Evolutionary conservation across 2,888 invertebrate species (phyloP), one percentile per base, ranked within the genome.

Genomic region (Portevinia maculata): DNA sequence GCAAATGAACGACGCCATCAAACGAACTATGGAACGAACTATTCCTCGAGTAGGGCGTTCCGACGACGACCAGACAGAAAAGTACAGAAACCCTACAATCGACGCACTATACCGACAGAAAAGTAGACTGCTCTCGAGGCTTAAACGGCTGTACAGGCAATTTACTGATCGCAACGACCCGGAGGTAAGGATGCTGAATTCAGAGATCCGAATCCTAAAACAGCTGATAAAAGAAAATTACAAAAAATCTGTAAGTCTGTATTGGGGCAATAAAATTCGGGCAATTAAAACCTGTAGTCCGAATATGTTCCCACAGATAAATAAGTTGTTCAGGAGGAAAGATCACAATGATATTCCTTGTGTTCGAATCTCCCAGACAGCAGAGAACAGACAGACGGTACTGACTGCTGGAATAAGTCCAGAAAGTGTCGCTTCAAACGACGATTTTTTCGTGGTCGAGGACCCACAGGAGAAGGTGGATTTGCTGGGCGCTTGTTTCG

Each of bases 301-400:
- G 46, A 46, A 17, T 46, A 46, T 19, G 46, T 46, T 46, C 46
- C 46, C 46, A 19, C 46, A 50, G 11, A 50, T 50, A 28, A 28
- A 50, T 50, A 50, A 28, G 13, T 7, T 50, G 7, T 50, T 50
- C n/a, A 24, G 50, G 50, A 50, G 28, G 28, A 50, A 50, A 3
- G 24, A 50, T 50, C 11, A 50, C 9, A 50, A 50, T 24, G n/a
- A 50, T n/a, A 11, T 50, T 28, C 28, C 13, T 1, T 6, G 6
- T 50, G 19, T 46, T 3, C 7, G 19, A 11, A 19, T 46, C 21
- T 11, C 17, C 50, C 19, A 5, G 28, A 50, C 9, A 9, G 8
- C 13, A 6, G 28, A 28, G 0, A 50, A 50, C 28, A 28, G 17
- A 46, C 46, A 19, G 9, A 17, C 17, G 17, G 19, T 17, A 19